Conservation (phyloP, 2,113 vertebrate species). For the Helogale parvula region DNA sequence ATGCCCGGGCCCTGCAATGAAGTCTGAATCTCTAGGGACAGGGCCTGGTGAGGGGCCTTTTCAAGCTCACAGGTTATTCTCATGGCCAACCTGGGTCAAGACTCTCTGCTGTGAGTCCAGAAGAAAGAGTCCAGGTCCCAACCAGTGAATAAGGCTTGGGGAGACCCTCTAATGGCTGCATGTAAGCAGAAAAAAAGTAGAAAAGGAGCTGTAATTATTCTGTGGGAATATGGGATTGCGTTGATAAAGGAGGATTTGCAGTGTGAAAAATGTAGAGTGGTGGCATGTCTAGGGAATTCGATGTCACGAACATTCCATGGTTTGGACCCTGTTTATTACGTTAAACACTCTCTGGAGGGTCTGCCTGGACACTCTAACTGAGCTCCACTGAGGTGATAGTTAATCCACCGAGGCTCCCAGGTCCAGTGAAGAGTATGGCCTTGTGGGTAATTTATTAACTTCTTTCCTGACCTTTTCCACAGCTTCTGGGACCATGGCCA, state of each 20-base stretch:
- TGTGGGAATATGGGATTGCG: neutral
- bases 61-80: neutral
- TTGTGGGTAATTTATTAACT: conserved; percentile 34
- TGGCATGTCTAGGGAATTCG: neutral
- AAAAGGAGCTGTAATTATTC: neutral
- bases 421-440: neutral
- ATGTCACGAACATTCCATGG: neutral
- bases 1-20: neutral
- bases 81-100: neutral
- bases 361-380: neutral
- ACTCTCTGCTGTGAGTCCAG: neutral
- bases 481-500: neutral
- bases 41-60: neutral
- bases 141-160: neutral
- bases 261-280: neutral
- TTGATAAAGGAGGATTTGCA: neutral
- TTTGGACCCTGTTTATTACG: neutral
- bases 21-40: neutral
- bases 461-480: neutral
- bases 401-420: neutral
- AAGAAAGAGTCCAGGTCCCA: neutral
- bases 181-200: neutral
- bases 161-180: neutral
- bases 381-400: neutral
- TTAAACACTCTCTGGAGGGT: neutral